These are phyloP conservation scores for Eupithecia centaureata DNA, from an alignment of 2,888 invertebrate genomes.

Conservation along the genomic window DNA sequence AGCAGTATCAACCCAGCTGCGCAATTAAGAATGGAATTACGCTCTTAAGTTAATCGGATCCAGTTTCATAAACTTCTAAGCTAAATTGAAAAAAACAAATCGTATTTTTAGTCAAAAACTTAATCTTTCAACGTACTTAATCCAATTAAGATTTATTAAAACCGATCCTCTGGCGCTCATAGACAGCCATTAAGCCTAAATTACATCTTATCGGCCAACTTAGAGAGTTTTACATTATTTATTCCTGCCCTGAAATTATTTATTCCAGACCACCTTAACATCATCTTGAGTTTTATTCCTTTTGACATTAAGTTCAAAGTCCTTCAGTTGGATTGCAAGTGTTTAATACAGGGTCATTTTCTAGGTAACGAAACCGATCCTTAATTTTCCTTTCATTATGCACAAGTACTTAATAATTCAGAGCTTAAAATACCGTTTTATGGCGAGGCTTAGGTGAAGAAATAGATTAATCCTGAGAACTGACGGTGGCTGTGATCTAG, in stretches of 20 bases:
- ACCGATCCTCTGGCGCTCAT: conserved; percentile 35
- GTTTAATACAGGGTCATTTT: conserved; percentile 40
- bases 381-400: conserved; percentile 39
- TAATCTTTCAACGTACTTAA: conserved; percentile 22
- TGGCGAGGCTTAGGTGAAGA: conserved; percentile 4
- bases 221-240: conserved; percentile 62
- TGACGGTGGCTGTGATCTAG: background rate
- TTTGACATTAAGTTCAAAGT: conserved; percentile 19
- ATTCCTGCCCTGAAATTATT: conserved; percentile 59
- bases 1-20: too few species aligned
- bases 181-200: conserved; percentile 55
- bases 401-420: conserved; percentile 31
- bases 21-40: background rate
- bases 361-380: conserved; percentile 39
- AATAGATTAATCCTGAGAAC: background rate
- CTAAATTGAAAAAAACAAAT: too few species aligned
- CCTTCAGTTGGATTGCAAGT: conserved; percentile 4
- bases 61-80: too few species aligned
- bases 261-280: conserved; percentile 40
- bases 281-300: conserved; percentile 33
- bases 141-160: conserved; percentile 45
- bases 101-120: background rate
- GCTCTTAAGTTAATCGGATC: background rate
- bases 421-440: conserved; percentile 3
- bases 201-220: conserved; percentile 54